Base-by-base conservation (phyloP, 2,888 invertebrate genomes). In the Molanna angustata region DNA sequence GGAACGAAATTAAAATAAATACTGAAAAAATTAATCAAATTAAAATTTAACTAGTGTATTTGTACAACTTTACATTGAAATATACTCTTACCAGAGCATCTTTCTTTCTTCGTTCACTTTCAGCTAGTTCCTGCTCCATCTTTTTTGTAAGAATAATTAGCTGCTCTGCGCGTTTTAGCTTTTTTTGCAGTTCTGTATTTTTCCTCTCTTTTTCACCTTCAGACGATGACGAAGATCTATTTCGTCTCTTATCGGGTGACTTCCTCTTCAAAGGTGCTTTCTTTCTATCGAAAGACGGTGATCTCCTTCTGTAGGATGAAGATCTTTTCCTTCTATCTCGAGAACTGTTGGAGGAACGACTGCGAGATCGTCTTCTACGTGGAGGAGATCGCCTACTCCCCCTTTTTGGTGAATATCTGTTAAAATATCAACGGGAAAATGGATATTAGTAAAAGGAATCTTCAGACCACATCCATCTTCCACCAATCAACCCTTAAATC, bases 101-200 rank as follows among this genome's bases (percentile, higher is more conserved):
- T 62, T 19, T 67, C 65, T 58, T 69, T 65, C 76, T 74, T 60
- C 78, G 80, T 58, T 80, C 78, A 61, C 77, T 72, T 61, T 79
- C 80, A 44, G 79, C 72, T 33, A 77, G 72, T 59, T 79, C 78
- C 57, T 77, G 67, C 53, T 82, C 80, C 73, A 82, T 82, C 60
- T 83, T 82, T 61, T 81, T 80, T 60, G 80, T 80, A 37, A 82
- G 65, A 58, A 80, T 64, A 57, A 78, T 63, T 14, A 79, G 65
- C 19, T 79, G 76, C 62, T 77, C 77, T 0, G 72, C 74, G 0
- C 76, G 67, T 58, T 71, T 72, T 19, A 71, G 64, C 68, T 68
- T 69, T 59, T 73, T 72, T 54, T 72, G 70, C 18, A 67, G 65
- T 4, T 66, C 66, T 4, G 65, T 68, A 65, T 13, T 63, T 60